Evolutionary conservation across 2,888 invertebrate species (phyloP).

Genomic region (Oxycera nigricornis): DNA sequence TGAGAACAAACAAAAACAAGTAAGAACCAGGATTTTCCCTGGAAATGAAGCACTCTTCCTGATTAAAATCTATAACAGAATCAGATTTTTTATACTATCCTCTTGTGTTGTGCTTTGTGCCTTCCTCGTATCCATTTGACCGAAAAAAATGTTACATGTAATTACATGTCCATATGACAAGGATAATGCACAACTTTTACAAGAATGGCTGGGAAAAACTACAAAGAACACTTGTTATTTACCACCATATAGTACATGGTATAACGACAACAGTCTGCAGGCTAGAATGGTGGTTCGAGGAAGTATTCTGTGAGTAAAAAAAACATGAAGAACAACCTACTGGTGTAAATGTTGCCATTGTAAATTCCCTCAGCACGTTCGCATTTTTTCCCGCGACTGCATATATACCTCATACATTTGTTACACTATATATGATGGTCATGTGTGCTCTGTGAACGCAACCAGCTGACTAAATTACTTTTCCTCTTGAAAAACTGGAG

Average conservation of each 20-base stretch:
- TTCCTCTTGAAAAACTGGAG: background rate
- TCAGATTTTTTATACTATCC: background rate
- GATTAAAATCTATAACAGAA: background rate
- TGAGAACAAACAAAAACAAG: background rate
- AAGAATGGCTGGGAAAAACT: background rate
- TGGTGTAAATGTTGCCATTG: background rate
- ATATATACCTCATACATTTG: background rate
- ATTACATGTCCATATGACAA: conserved; percentile 4
- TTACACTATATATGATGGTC: background rate
- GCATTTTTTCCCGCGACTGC: background rate
- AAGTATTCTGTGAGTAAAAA: background rate
- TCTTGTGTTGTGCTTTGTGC: background rate
- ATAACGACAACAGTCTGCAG: background rate
- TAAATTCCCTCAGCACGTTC: background rate
- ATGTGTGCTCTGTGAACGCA: background rate
- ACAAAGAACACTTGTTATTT: background rate
- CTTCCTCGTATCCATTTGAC: background rate
- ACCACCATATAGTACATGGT: background rate
- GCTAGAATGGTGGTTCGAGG: background rate
- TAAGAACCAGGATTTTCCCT: background rate
- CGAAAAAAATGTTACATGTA: background rate
- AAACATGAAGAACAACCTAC: background rate
- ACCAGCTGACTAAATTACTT: conserved; percentile 3
- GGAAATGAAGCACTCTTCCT: background rate
- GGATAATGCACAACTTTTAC: background rate